These are phyloP conservation scores for Sphecodes monilicornis DNA, from an alignment of 2,888 invertebrate species.

Conservation along the genomic window DNA sequence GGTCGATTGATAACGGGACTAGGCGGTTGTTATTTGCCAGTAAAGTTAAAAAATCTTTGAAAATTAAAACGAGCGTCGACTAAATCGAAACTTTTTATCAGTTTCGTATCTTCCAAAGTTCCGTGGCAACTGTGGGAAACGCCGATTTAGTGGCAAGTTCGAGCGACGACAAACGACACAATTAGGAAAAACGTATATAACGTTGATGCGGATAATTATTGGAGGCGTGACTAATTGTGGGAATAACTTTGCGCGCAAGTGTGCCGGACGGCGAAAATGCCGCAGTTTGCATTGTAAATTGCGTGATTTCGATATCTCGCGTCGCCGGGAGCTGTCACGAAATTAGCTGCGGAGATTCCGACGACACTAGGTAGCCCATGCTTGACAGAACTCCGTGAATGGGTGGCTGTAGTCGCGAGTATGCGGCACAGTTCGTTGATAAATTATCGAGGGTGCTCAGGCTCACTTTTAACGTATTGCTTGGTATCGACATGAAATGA, in stretches of 20 bases:
- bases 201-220: constrained; percentile 57
- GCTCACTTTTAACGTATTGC: background rate
- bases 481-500: background rate
- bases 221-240: constrained; percentile 47
- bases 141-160: constrained; percentile 23
- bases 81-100: constrained; percentile 9
- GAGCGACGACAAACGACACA: constrained; percentile 41
- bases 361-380: constrained; percentile 18
- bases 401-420: background rate
- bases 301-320: constrained; percentile 59
- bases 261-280: constrained; percentile 56
- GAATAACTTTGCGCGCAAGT: constrained; percentile 57
- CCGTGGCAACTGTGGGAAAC: background rate
- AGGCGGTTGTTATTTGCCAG: background rate
- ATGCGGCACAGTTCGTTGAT: background rate
- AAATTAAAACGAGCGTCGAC: background rate
- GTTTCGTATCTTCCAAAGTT: background rate
- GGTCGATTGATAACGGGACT: background rate
- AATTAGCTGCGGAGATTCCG: constrained; percentile 49
- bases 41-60: background rate
- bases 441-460: background rate
- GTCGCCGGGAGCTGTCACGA: constrained; percentile 42
- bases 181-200: constrained; percentile 54
- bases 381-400: constrained; percentile 14
- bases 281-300: constrained; percentile 56